Evolutionary conservation across 2,113 vertebrate genomes (phyloP).

Genomic region (Anas platyrhynchos): DNA sequence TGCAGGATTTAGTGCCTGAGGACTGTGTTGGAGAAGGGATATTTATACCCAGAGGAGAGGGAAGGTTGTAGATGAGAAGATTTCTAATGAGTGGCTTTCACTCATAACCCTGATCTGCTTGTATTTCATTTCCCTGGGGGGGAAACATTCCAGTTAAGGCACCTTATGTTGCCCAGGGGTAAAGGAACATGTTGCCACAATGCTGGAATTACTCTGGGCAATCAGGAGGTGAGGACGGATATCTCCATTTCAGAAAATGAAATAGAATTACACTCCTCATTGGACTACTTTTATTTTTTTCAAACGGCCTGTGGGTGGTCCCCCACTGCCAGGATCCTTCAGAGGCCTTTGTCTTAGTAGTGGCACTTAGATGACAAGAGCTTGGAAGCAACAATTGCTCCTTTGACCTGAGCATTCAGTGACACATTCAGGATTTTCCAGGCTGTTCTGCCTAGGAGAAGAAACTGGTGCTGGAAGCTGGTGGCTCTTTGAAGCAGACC

Average conservation of each 20-base stretch:
- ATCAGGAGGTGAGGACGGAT: not conserved
- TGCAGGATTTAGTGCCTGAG: not conserved
- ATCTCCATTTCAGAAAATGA: not conserved
- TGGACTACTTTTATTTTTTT: not conserved
- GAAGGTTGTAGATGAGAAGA: not conserved
- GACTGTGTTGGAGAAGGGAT: not conserved
- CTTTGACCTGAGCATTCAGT: not conserved
- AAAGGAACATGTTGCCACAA: not conserved
- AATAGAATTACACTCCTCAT: not conserved
- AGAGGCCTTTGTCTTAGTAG: not conserved
- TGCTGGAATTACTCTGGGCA: not conserved
- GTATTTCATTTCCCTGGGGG: not conserved
- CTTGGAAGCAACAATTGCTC: not conserved
- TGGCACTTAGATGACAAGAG: not conserved
- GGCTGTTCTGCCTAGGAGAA: not conserved
- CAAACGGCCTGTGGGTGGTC: not conserved
- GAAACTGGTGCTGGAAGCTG: not conserved
- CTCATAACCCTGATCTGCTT: not conserved
- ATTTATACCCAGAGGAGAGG: not conserved
- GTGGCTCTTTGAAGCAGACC: not conserved
- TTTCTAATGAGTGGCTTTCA: not conserved
- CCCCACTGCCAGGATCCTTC: not conserved
- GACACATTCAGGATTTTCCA: not conserved
- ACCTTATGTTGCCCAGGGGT: not conserved
- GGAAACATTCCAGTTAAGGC: not conserved